Conservation (phyloP, 2,888 invertebrate genomes). For the Machimus atricapillus region DNA sequence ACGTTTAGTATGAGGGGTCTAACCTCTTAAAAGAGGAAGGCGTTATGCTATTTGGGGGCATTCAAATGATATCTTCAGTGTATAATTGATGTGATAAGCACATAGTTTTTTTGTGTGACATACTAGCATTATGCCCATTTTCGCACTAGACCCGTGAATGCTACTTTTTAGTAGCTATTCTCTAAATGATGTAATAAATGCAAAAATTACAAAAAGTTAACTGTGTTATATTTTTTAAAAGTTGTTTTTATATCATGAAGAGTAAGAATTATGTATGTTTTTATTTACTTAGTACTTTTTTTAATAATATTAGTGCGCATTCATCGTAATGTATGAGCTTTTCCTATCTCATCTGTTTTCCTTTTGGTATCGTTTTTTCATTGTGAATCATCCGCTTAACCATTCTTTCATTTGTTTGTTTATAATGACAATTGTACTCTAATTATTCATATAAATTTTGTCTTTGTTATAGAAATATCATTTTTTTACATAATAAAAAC, state of each 20-base stretch:
- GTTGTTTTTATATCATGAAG: conserved; percentile 42
- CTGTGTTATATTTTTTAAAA: conserved; percentile 61
- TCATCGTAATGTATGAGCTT: conserved; percentile 13
- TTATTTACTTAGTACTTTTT: conserved; percentile 10
- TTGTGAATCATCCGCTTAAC: background rate
- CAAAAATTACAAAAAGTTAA: conserved; percentile 59
- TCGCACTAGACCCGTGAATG: background rate
- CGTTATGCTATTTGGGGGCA: background rate
- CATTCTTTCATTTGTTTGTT: background rate
- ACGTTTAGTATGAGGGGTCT: conserved; percentile 9
- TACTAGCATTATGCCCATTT: background rate
- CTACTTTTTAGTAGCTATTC: conserved; percentile 1
- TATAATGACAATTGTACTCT: background rate
- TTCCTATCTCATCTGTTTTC: background rate
- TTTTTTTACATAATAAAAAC: background rate
- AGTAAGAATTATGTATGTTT: conserved; percentile 33
- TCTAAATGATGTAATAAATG: conserved; percentile 7
- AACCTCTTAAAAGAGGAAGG: background rate
- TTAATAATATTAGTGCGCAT: conserved; percentile 1
- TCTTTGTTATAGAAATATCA: background rate
- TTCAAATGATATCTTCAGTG: background rate
- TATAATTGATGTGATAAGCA: background rate
- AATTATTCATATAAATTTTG: background rate
- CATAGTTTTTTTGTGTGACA: background rate
- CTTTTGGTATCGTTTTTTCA: conserved; percentile 1